Evolutionary conservation across 2,797 vertebrate genomes (phyloP), one percentile per base, ranked within the genome.

Genomic region (Babyrousa celebensis): DNA sequence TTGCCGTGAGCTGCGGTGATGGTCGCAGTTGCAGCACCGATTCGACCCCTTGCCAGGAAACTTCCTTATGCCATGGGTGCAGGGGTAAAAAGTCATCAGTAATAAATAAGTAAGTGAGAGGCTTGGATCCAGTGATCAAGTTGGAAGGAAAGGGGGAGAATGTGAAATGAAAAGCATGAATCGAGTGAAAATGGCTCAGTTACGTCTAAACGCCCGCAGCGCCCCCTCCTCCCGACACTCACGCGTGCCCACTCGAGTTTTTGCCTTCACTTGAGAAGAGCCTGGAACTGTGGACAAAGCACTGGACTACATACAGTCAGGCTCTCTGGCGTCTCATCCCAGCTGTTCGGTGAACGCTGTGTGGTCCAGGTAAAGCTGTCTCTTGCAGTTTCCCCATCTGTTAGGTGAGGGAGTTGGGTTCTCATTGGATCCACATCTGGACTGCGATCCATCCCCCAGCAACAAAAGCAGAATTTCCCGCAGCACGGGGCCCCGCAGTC

Each of bases 331-430:
- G 62, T 77, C 72, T 87, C 78, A 62, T 67, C 20, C 9, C 52
- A 60, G 36, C 29, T 36, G 1, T 40, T 95, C 84, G 16, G 43
- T 88, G 60, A 95, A 75, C 27, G 52, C n/a, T 36, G 3, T 74
- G 32, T 32, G 20, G 60, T 79, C n/a, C 70, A 52, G 79, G 56
- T 60, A 63, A 93, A 82, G 48, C 52, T 68, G 86, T 63, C 75
- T 85, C 23, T 95, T 78, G 52, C 11, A 62, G 32, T 92, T 94
- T 90, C 11, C 3, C 48, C 52, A 58, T 95, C 20, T 90, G 48
- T 85, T 89, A 79, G 88, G 62, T 83, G 77, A 95, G 23, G 65
- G 27, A 32, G 14, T 88, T 70, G 43, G 20, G 5, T 63, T 85
- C 29, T 93, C 27, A 54, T 5, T 89, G 68, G 18, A 25, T 82